Conservation (phyloP, 2,797 vertebrate genomes). For the Cheirogaleus major region DNA sequence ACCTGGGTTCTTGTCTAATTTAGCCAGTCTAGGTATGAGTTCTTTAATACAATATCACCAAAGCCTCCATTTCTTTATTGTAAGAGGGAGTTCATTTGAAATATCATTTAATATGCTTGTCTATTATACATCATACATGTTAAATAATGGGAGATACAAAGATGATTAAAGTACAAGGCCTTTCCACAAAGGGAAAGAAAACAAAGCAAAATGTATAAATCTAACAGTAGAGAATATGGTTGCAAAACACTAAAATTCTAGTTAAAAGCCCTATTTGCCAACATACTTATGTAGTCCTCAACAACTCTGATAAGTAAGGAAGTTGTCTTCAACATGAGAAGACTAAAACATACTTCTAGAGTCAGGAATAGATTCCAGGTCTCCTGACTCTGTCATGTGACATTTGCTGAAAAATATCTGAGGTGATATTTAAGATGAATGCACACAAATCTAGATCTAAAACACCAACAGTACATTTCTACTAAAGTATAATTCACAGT, state of each 20-base stretch:
- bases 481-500: neutral
- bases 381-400: neutral
- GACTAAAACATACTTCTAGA: neutral
- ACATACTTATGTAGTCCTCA: neutral
- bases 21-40: neutral
- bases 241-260: conserved; percentile 16
- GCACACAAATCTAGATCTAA: neutral
- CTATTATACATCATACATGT: neutral
- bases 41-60: neutral
- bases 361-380: neutral
- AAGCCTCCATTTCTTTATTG: conserved; percentile 9
- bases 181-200: conserved; percentile 36
- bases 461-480: neutral
- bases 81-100: neutral
- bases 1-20: neutral
- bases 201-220: neutral
- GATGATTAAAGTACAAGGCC: neutral
- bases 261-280: neutral
- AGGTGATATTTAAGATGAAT: conserved; percentile 14
- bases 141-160: neutral
- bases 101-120: neutral
- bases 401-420: neutral
- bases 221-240: neutral
- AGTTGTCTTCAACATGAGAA: neutral
- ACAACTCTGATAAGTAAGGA: neutral